Conservation (phyloP, 2,888 invertebrate genomes). For the Coleophora flavipennella region DNA sequence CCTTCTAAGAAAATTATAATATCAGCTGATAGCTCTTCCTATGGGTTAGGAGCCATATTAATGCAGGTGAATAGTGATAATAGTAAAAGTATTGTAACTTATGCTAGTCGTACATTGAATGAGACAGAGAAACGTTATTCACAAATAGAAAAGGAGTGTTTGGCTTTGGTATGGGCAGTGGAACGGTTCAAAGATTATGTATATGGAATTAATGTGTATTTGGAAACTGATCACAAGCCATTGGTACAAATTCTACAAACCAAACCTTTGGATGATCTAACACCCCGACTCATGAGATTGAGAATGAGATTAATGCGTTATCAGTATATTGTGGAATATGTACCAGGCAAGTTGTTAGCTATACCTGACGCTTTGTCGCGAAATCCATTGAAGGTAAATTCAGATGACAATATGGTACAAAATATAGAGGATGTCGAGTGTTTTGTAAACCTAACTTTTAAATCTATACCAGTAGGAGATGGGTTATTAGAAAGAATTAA, state of each 20-base stretch:
- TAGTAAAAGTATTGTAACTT: background rate
- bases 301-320: constrained; percentile 17
- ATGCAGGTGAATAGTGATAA: constrained; percentile 4
- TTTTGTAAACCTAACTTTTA: background rate
- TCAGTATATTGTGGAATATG: too few species aligned
- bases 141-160: constrained; percentile 6
- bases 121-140: constrained; percentile 1
- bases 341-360: constrained; percentile 15
- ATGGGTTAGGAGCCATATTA: constrained; percentile 6
- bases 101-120: constrained; percentile 4
- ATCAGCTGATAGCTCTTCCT: constrained; percentile 1
- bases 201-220: background rate
- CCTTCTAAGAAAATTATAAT: too few species aligned
- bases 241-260: constrained; percentile 10
- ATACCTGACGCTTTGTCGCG: constrained; percentile 14
- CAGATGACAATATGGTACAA: background rate
- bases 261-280: constrained; percentile 10
- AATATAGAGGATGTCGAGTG: background rate
- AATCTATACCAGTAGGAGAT: background rate
- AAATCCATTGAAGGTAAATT: background rate
- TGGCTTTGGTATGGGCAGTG: constrained; percentile 5
- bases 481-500: background rate
- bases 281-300: constrained; percentile 12
- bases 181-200: constrained; percentile 3
- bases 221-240: constrained; percentile 11